Percentiles rank a stretch among this genome's conserved stretches.
Conservation (phyloP, 2,888 invertebrate species). For the Xanthia togata region DNA sequence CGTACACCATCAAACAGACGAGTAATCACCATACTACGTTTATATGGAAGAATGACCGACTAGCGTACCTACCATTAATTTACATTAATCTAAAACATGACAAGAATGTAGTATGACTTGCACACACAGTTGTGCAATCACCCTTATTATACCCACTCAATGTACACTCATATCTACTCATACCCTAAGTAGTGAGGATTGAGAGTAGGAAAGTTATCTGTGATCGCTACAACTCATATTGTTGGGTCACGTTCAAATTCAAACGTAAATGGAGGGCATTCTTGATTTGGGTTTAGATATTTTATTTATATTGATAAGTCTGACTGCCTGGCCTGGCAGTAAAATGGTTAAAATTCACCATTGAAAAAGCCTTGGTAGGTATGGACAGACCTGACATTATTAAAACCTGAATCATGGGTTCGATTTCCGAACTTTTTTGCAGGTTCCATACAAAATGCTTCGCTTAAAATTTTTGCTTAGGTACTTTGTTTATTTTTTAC, state of each 20-base stretch:
- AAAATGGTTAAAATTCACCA: background rate
- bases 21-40: too few relatives aligned
- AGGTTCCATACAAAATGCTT: background rate
- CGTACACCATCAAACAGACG: too few relatives aligned
- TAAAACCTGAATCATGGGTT: background rate
- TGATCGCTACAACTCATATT: slow-evolving; percentile 51
- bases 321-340: background rate
- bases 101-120: slow-evolving; percentile 31
- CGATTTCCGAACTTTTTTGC: background rate
- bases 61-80: too few relatives aligned
- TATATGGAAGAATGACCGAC: too few relatives aligned
- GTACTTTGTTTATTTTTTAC: background rate
- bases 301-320: background rate
- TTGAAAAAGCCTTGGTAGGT: background rate
- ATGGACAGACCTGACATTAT: background rate
- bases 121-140: slow-evolving; percentile 48
- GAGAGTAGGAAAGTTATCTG: slow-evolving; percentile 59
- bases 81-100: slow-evolving; percentile 9
- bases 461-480: background rate
- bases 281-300: slow-evolving; percentile 4
- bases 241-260: slow-evolving; percentile 49
- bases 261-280: slow-evolving; percentile 6
- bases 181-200: slow-evolving; percentile 28
- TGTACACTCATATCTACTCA: slow-evolving; percentile 34
- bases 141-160: slow-evolving; percentile 53